Evolutionary conservation across 1,140 invertebrate genomes (phyloP).

Genomic region (Tetraneura akinire): DNA sequence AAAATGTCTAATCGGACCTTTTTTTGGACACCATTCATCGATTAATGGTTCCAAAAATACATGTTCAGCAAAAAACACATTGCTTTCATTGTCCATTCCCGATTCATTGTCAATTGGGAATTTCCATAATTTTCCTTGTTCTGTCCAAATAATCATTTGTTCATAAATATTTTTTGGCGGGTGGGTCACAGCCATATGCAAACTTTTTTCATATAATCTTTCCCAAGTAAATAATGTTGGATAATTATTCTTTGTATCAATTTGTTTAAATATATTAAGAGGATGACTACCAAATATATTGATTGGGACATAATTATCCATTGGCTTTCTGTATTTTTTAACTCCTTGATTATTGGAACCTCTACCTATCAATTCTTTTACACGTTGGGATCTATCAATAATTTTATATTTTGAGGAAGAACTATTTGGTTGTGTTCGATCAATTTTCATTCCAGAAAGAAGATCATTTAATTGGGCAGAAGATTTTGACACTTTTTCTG

Average conservation of each 20-base stretch:
- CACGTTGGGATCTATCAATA: conserved; percentile 22
- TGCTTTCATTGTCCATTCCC: conserved; percentile 79
- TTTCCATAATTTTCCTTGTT: conserved; percentile 92
- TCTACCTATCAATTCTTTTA: neutral
- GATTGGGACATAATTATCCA: conserved; percentile 37
- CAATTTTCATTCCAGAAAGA: conserved; percentile 45
- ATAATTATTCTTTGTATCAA: conserved; percentile 55
- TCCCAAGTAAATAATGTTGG: conserved; percentile 70
- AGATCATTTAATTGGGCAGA: conserved; percentile 27
- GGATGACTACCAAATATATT: conserved; percentile 42
- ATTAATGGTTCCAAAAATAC: conserved; percentile 88
- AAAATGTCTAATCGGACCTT: conserved; percentile 89
- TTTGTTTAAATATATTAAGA: conserved; percentile 49
- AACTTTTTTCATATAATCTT: conserved; percentile 65
- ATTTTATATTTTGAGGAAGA: neutral
- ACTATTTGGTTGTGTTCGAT: neutral
- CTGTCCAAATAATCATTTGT: conserved; percentile 92
- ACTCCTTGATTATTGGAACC: conserved; percentile 28
- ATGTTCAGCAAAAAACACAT: conserved; percentile 86
- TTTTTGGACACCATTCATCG: conserved; percentile 82
- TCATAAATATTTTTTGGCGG: conserved; percentile 86
- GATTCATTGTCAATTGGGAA: conserved; percentile 98
- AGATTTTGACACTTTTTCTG: conserved; percentile 43
- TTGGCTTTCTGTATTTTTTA: conserved; percentile 29
- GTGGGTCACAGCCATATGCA: conserved; percentile 67